Conservation (phyloP, 2,797 vertebrate genomes). For the Pseudotriccus pelzelni region DNA sequence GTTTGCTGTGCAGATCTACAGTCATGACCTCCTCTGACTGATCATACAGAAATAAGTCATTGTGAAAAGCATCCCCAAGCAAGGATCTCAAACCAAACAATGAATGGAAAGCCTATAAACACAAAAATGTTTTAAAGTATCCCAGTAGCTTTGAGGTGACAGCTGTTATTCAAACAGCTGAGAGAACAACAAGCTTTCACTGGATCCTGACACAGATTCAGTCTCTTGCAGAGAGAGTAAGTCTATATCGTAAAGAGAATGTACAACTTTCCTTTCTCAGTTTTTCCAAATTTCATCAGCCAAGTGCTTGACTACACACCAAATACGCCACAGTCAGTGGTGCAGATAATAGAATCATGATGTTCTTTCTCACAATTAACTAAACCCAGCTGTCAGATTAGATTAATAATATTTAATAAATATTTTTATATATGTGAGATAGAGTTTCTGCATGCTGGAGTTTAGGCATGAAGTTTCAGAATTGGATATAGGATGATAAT, state of each 20-base stretch:
- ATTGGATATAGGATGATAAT: background rate
- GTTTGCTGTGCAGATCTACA: background rate
- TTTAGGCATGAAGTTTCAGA: background rate
- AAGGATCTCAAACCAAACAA: background rate
- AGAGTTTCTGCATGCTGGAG: background rate
- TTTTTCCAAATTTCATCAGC: background rate
- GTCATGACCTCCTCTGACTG: background rate
- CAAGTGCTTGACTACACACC: background rate
- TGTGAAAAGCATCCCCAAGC: background rate
- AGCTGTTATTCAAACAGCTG: background rate
- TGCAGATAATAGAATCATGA: background rate
- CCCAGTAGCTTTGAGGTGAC: background rate
- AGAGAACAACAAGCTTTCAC: background rate
- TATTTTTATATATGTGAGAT: background rate
- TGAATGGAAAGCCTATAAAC: background rate
- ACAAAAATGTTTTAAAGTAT: background rate
- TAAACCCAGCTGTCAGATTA: background rate
- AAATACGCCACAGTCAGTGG: background rate
- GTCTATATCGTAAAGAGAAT: background rate
- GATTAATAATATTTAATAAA: background rate
- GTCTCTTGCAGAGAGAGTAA: background rate
- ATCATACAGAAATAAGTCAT: background rate
- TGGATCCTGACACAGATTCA: background rate
- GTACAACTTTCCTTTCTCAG: background rate
- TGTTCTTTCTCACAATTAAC: background rate